These are phyloP conservation scores for Rhodeus uyekii DNA, from an alignment of 2,797 vertebrate genomes.

Conservation along the genomic window DNA sequence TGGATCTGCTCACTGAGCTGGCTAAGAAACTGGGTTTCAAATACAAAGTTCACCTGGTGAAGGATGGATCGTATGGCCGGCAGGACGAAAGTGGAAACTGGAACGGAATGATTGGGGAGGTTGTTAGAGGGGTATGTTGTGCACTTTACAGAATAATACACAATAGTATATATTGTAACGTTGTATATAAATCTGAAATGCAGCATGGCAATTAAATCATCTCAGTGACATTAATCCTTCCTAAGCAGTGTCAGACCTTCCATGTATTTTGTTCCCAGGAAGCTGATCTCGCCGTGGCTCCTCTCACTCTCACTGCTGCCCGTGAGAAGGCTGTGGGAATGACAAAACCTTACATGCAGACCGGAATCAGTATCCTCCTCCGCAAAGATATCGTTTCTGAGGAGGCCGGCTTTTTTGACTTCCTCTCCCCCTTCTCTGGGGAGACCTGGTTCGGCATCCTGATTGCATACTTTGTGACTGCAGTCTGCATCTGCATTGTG, in stretches of 20 bases:
- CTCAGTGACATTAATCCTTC: neutral
- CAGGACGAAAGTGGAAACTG: conserved; percentile 79
- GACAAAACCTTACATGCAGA: conserved; percentile 90
- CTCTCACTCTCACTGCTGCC: conserved; percentile 83
- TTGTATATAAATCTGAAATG: neutral
- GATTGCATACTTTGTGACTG: conserved; percentile 81
- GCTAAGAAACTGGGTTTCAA: conserved; percentile 82
- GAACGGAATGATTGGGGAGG: conserved; percentile 89
- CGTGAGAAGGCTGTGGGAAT: conserved; percentile 84
- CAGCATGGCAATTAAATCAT: neutral
- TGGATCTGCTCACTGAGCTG: conserved; percentile 83
- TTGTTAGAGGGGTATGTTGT: conserved; percentile 79
- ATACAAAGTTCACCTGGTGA: conserved; percentile 83
- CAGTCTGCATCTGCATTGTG: conserved; percentile 82
- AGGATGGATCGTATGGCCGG: conserved; percentile 79
- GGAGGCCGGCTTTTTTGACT: conserved; percentile 78
- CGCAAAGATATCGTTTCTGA: conserved; percentile 76
- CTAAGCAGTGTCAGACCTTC: neutral
- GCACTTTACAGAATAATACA: neutral
- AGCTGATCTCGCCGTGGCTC: conserved; percentile 86
- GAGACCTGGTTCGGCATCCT: conserved; percentile 86
- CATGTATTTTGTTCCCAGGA: conserved; percentile 70
- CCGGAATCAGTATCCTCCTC: conserved; percentile 86
- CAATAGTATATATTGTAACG: neutral
- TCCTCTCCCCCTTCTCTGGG: conserved; percentile 84